Conservation (phyloP, 1,140 invertebrate genomes). For the Cyrtorhinus lividipennis region DNA sequence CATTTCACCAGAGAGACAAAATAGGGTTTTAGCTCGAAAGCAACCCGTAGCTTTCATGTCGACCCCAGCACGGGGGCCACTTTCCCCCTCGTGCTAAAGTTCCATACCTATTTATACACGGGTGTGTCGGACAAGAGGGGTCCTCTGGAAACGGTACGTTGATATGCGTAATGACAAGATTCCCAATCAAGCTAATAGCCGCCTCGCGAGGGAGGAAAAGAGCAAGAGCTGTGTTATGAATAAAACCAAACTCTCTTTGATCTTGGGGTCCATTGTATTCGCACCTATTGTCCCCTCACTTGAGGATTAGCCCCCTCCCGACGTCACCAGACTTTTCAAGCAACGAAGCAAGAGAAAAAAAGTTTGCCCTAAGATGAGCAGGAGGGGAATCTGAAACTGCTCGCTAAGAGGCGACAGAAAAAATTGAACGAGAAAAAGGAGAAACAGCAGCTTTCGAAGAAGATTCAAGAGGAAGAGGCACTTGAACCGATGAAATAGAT, state of each 20-base stretch:
- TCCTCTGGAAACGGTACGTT: not conserved
- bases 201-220: not conserved
- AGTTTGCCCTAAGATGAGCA: not conserved
- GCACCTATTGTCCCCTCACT: not conserved
- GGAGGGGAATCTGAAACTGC: not conserved
- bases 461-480: not conserved
- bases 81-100: too few relatives aligned
- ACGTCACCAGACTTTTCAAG: not conserved
- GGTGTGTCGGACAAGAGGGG: not conserved
- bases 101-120: too few relatives aligned
- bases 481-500: constrained; percentile 9
- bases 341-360: not conserved
- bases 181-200: constrained; percentile 9
- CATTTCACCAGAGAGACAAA: too few relatives aligned
- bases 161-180: constrained; percentile 8
- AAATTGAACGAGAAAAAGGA: not conserved
- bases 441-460: not conserved
- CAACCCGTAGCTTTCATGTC: too few relatives aligned
- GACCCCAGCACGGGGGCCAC: too few relatives aligned
- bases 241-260: constrained; percentile 4
- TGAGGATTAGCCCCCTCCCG: not conserved
- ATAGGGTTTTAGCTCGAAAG: too few relatives aligned
- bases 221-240: not conserved
- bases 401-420: not conserved
- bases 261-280: not conserved